phyloP scores from a whole-genome alignment of 2,797 vertebrate species.

The Chanos chanos region DNA sequence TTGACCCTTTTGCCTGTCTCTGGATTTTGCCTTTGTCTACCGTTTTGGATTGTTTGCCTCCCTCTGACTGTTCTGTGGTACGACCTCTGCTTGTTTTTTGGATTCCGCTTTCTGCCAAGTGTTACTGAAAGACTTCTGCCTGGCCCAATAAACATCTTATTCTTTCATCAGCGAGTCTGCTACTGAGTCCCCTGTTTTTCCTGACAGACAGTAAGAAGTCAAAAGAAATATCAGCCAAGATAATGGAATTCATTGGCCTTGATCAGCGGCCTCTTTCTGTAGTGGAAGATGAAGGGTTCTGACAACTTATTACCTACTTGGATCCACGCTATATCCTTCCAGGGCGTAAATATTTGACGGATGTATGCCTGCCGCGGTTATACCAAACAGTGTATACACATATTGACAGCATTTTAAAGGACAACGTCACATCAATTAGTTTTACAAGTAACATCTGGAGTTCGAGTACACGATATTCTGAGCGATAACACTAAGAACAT shows the following conservation, averaged over 20 bases:
- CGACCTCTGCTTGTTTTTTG: too few species aligned
- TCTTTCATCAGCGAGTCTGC: too few species aligned
- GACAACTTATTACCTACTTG: neutral
- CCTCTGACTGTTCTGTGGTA: too few species aligned
- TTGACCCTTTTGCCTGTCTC: too few species aligned
- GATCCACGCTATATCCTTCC: neutral
- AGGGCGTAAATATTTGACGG: neutral
- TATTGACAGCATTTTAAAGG: neutral
- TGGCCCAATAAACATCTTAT: too few species aligned
- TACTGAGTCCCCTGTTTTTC: too few species aligned
- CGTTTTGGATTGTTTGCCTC: too few species aligned
- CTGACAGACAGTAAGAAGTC: neutral
- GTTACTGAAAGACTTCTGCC: too few species aligned
- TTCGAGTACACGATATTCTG: constrained; percentile 12
- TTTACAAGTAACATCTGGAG: neutral
- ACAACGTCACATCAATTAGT: neutral
- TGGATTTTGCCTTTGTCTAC: too few species aligned
- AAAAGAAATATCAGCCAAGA: too few species aligned
- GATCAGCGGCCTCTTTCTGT: neutral
- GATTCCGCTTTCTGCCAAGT: too few species aligned
- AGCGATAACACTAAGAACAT: constrained; percentile 1
- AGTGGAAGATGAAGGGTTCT: neutral
- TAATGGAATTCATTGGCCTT: too few species aligned
- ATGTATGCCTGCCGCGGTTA: neutral
- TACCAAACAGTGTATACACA: neutral